Evolutionary conservation across 2,888 invertebrate species (phyloP).

Genomic region (Ditula angustiorana): DNA sequence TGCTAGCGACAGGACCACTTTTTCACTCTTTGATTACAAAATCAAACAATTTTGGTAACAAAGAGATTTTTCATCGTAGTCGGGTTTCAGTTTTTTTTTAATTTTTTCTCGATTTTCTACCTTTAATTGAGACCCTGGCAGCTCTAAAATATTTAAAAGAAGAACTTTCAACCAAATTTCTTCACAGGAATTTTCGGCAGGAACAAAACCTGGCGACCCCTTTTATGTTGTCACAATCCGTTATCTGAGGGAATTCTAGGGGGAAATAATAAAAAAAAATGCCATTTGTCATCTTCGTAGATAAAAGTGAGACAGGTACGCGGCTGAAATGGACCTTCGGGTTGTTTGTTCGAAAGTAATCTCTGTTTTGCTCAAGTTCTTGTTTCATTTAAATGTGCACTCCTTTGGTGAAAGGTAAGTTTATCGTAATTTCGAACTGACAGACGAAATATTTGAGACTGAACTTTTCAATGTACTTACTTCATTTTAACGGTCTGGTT

Average conservation of each 20-base stretch:
- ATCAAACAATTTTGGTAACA: no score
- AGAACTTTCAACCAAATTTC: not conserved
- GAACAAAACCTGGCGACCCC: not conserved
- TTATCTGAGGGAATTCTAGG: conserved; percentile 8
- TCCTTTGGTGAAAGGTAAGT: not conserved
- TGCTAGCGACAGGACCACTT: no score
- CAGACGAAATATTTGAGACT: not conserved
- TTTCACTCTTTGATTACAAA: no score
- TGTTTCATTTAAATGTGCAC: not conserved
- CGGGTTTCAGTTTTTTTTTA: no score
- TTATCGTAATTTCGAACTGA: not conserved
- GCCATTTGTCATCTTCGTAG: conserved; percentile 18
- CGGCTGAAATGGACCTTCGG: not conserved
- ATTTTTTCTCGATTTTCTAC: no score
- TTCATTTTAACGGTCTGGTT: no score
- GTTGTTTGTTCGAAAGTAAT: not conserved
- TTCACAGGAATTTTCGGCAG: not conserved
- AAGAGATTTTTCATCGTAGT: no score
- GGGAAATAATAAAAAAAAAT: conserved; percentile 21
- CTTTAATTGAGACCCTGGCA: no score
- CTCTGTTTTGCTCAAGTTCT: not conserved
- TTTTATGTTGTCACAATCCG: conserved; percentile 10
- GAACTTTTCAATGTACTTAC: no score
- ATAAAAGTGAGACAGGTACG: conserved; percentile 4
- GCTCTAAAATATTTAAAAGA: no score